Evolutionary conservation across 1,140 invertebrate genomes (phyloP), one percentile per base, ranked within the genome.

Genomic region (Diprion similis): DNA sequence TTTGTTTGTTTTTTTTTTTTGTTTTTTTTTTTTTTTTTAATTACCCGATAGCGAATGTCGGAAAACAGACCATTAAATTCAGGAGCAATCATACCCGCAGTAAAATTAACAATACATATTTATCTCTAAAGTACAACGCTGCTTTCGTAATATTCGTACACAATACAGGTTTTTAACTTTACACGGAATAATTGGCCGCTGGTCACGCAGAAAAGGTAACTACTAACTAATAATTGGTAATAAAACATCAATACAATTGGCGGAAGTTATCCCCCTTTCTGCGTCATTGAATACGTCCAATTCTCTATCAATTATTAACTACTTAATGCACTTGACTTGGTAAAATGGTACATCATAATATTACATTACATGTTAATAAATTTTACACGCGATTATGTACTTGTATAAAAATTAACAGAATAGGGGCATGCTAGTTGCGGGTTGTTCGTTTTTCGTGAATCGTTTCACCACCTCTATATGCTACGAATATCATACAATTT

Each of bases 321-420:
- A 68, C 66, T 18, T 68, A 68, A 68, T 68, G 66, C 66, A 68
- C 66, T 68, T 68, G 66, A 68, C 66, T 68, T 68, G 66, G 66
- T 68, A 68, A 17, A 68, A 68, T 45, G 66, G 37, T 68, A 68
- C 66, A 68, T 68, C 66, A 68, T 68, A 15, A 45, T n/a, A 19
- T 45, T 68, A 68, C 66, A 45, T 37, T 59, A 59, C n/a, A 17
- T 59, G n/a, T 59, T 59, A 59, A 17, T 10, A 59, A 17, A 59
- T 15, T 59, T 59, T 59, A 15, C 8, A 59, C n/a, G 3, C n/a
- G 11, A 15, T 59, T 59, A 15, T 59, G 24, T 59, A 17, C 51
- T 59, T 59, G 51, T 59, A 59, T 15, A 37, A 37, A 59, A 59
- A 59, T 59, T 59, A 59, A 59, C 51, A 59, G 51, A 59, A 59